Percentiles rank a stretch among this genome's conserved stretches.
These are phyloP conservation scores for Crocidura indochinensis DNA, from an alignment of 2,797 vertebrate genomes.

Conservation along the genomic window DNA sequence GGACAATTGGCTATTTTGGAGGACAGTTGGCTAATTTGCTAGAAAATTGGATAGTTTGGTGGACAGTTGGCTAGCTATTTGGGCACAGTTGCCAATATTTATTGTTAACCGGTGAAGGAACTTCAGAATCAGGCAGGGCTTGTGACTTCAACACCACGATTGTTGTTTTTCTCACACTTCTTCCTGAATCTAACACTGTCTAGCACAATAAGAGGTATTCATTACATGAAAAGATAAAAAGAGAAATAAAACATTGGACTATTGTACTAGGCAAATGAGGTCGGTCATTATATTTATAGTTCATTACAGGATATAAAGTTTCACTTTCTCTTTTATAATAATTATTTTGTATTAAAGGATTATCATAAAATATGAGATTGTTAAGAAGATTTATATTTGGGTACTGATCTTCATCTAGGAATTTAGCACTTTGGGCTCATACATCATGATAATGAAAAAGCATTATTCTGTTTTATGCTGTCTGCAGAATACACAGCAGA, in stretches of 20 bases:
- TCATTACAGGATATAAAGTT: constrained; percentile 51
- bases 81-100: neutral
- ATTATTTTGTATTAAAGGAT: constrained; percentile 65
- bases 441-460: constrained; percentile 70
- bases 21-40: too few relatives aligned
- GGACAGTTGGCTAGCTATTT: neutral
- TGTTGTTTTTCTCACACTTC: neutral
- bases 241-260: constrained; percentile 51
- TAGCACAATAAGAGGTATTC: neutral
- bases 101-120: constrained; percentile 6
- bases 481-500: constrained; percentile 50
- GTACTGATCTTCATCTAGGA: constrained; percentile 56
- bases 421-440: constrained; percentile 25
- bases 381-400: constrained; percentile 56
- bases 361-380: constrained; percentile 48
- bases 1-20: too few relatives aligned
- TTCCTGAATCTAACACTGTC: constrained; percentile 8
- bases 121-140: neutral
- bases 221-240: constrained; percentile 36
- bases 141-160: neutral
- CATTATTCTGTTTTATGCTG: constrained; percentile 59
- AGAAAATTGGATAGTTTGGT: too few relatives aligned
- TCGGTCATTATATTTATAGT: constrained; percentile 45
- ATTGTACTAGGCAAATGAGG: neutral
- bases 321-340: constrained; percentile 57